A percentile compares a stretch with the other conserved stretches of the same genome.
phyloP scores from a whole-genome alignment of 2,888 invertebrate genomes.

The Pristionchus exspectatus region DNA sequence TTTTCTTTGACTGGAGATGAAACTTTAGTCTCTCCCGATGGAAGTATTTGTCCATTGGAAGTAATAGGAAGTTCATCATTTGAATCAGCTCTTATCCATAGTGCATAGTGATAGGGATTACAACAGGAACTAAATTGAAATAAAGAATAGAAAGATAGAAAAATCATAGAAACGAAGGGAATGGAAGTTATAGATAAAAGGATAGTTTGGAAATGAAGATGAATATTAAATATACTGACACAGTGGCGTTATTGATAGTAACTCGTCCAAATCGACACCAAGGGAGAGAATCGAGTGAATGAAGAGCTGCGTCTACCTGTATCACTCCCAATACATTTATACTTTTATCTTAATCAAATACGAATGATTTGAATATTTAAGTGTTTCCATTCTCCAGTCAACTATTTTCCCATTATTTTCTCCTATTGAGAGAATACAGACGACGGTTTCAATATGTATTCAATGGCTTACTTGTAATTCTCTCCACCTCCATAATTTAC shows the following conservation, averaged over 20 bases:
- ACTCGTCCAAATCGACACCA: constrained; percentile 78
- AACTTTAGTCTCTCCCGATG: background rate
- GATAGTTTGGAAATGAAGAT: too few species aligned
- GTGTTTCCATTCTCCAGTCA: too few species aligned
- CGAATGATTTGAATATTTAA: too few species aligned
- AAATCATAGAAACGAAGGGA: too few species aligned
- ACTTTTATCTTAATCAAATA: too few species aligned
- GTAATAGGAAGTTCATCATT: background rate
- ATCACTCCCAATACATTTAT: too few species aligned
- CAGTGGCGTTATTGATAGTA: constrained; percentile 78
- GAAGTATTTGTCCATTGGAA: background rate
- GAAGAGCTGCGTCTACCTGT: constrained; percentile 76
- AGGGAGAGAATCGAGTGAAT: constrained; percentile 77
- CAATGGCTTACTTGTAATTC: constrained; percentile 70
- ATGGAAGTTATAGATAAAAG: too few species aligned
- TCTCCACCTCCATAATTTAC: constrained; percentile 78
- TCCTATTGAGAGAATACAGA: too few species aligned
- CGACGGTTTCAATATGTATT: too few species aligned
- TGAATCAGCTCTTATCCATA: constrained; percentile 76
- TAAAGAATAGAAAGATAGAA: background rate
- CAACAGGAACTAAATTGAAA: constrained; percentile 68
- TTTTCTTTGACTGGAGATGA: background rate
- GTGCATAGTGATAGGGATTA: constrained; percentile 77
- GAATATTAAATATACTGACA: constrained; percentile 8
- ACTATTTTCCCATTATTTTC: too few species aligned